Conservation (phyloP, 1,140 invertebrate species). For the Papilio helenus region DNA sequence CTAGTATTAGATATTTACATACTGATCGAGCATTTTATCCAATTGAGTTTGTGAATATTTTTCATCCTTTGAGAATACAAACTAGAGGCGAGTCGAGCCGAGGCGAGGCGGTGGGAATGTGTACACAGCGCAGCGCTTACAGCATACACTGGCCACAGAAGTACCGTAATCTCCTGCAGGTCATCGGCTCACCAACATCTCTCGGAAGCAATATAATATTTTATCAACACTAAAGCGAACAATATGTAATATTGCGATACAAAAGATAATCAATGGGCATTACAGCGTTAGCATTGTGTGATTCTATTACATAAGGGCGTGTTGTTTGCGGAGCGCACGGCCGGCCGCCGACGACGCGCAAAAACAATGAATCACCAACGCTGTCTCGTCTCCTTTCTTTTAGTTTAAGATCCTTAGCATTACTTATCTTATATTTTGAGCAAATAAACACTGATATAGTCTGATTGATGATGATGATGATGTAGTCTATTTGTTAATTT, state of each 20-base stretch:
- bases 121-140: slow-evolving; percentile 41
- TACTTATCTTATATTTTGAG: not conserved
- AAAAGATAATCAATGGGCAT: slow-evolving; percentile 36
- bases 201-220: slow-evolving; percentile 62
- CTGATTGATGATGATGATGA: too few species aligned
- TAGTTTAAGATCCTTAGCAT: not conserved
- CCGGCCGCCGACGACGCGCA: slow-evolving; percentile 19
- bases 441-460: too few species aligned
- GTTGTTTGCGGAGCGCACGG: slow-evolving; percentile 2
- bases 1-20: slow-evolving; percentile 1
- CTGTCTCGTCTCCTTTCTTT: slow-evolving; percentile 1
- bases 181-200: slow-evolving; percentile 72
- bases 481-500: too few species aligned
- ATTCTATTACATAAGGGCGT: slow-evolving; percentile 38
- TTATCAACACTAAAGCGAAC: slow-evolving; percentile 57
- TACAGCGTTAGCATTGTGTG: slow-evolving; percentile 35
- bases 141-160: slow-evolving; percentile 61
- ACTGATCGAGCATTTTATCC: not conserved
- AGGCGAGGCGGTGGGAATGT: slow-evolving; percentile 63
- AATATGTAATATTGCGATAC: slow-evolving; percentile 42
- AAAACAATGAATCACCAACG: slow-evolving; percentile 4
- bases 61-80: slow-evolving; percentile 59
- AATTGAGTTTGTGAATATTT: slow-evolving; percentile 60
- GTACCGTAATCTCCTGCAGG: slow-evolving; percentile 70
- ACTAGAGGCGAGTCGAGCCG: slow-evolving; percentile 62